Base-by-base conservation (phyloP, 1,140 invertebrate species). In the Telenomus remus region DNA sequence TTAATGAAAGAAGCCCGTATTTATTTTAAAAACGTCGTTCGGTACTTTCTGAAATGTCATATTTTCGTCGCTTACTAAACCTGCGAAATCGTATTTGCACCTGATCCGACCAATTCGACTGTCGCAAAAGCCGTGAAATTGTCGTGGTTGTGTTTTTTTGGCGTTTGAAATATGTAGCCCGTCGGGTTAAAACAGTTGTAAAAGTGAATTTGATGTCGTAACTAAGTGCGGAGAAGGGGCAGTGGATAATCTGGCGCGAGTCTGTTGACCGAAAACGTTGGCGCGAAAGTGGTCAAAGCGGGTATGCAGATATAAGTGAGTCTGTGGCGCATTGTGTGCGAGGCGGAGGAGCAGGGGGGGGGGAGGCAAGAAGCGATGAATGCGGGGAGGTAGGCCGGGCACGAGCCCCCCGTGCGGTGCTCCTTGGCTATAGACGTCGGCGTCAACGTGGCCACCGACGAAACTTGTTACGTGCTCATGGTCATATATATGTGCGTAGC, bases 391-490 rank as follows among this genome's bases (percentile, higher is more conserved):
- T 65, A 60, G 69, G 69, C 54, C 69, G 60, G 64, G 46, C 64
- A 51, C 53, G 65, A 39, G 56, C 55, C 57, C 47, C 61, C 44
- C 53, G 64, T 46, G 49, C 44, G 39, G 47, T 42, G 50, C 66
- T 70, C 57, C 57, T 70, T 61, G 43, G 55, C 19, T 33, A 27
- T 54, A 39, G 46, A 13, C 43, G 44, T 54, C 54, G 49, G 65
- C 66, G 66, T 60, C 56, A 70, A 70, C 66, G 66, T 60, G 66
- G 50, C 56, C 50, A 48, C 56, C 66, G 79, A 81, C 72, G 78
- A 80, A 81, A 81, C 80, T 81, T 81, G 79, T 81, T 79, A 81
- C 78, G 73, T 78, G 64, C 53, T 75, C 65, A 53, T 63, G 56
- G 50, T 70, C 65, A 76, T 76, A 69, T 79, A 72, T 78, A 76